Percentiles rank a stretch among this genome's conserved stretches.
phyloP scores from a whole-genome alignment of 2,888 invertebrate genomes.

The Parnassius mnemosyne region DNA sequence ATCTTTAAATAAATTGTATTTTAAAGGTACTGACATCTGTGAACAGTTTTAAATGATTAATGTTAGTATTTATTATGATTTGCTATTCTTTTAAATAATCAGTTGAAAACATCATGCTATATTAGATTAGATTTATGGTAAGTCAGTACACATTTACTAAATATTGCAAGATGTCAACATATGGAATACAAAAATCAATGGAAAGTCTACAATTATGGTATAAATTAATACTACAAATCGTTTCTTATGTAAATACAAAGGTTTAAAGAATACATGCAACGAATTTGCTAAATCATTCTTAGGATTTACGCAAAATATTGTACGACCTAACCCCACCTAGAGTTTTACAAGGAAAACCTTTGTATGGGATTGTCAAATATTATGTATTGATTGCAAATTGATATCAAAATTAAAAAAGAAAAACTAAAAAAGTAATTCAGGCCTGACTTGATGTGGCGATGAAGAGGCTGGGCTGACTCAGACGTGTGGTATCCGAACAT shows the following conservation, averaged over 20 bases:
- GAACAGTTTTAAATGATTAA: too few species aligned
- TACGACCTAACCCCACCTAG: conserved; percentile 71
- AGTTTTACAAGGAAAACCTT: conserved; percentile 46
- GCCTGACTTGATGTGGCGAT: conserved; percentile 43
- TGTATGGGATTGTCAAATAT: conserved; percentile 23
- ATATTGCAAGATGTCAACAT: not conserved
- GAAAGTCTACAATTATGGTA: not conserved
- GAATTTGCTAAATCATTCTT: not conserved
- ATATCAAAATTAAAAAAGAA: conserved; percentile 26
- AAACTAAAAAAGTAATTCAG: conserved; percentile 36
- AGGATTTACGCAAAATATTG: conserved; percentile 31
- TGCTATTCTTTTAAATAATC: too few species aligned
- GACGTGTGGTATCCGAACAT: conserved; percentile 66
- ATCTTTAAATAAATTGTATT: too few species aligned
- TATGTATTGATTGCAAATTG: conserved; percentile 27
- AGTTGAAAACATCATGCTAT: too few species aligned
- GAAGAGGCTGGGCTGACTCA: conserved; percentile 37
- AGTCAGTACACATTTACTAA: too few species aligned
- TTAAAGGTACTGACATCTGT: too few species aligned
- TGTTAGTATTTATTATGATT: too few species aligned
- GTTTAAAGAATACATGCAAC: not conserved
- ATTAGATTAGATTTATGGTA: too few species aligned
- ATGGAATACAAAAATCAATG: not conserved
- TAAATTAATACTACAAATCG: not conserved
- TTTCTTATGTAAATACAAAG: not conserved